Percentiles rank a stretch among this genome's conserved stretches.
These are phyloP conservation scores for Monomorium pharaonis DNA, from an alignment of 1,140 invertebrate species.

Conservation along the genomic window DNA sequence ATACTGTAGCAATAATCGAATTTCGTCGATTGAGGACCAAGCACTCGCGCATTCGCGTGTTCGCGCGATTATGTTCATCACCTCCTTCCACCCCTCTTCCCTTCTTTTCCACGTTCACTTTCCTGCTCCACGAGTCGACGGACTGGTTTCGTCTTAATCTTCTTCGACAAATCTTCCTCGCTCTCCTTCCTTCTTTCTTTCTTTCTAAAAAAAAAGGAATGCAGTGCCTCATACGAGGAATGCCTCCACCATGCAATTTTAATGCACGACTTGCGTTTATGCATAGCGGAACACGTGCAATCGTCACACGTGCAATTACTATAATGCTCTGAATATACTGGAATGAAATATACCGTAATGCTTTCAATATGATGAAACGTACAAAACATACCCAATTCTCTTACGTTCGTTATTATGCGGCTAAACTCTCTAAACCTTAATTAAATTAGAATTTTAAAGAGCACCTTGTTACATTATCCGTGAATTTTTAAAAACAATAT, in stretches of 20 bases:
- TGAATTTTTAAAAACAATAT: not conserved
- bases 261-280: constrained; percentile 38
- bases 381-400: not conserved
- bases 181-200: not conserved
- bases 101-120: constrained; percentile 29
- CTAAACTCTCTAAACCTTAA: not conserved
- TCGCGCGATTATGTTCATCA: constrained; percentile 56
- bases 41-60: constrained; percentile 56
- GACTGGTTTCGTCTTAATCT: constrained; percentile 77
- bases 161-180: constrained; percentile 71
- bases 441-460: not conserved
- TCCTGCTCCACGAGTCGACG: constrained; percentile 58
- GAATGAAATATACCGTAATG: not conserved
- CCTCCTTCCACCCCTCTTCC: not conserved
- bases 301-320: constrained; percentile 4
- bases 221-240: constrained; percentile 31
- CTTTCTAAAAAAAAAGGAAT: constrained; percentile 38
- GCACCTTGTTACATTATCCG: not conserved
- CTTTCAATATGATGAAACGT: not conserved
- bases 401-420: not conserved
- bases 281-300: not conserved
- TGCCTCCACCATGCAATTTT: constrained; percentile 43
- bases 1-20: not conserved
- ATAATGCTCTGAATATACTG: not conserved
- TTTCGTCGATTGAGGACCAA: not conserved